phyloP scores from a whole-genome alignment of 2,888 invertebrate species.

The Pharmacophagus antenor region DNA sequence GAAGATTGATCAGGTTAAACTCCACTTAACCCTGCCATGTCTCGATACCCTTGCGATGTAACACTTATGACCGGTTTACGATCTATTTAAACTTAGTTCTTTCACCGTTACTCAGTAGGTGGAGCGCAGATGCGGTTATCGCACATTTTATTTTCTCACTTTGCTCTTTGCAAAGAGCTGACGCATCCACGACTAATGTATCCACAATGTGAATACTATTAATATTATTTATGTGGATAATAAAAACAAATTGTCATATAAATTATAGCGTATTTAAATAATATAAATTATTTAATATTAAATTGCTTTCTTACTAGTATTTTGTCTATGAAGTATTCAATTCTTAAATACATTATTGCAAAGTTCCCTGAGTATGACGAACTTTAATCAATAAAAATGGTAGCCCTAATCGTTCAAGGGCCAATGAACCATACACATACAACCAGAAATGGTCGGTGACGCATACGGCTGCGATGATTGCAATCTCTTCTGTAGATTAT shows the following conservation, averaged over 20 bases:
- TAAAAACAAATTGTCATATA: background rate
- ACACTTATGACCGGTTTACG: slow-evolving; percentile 57
- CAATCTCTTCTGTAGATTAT: slow-evolving; percentile 50
- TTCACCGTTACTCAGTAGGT: slow-evolving; percentile 60
- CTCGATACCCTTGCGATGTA: slow-evolving; percentile 55
- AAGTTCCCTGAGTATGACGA: background rate
- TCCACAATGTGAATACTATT: background rate
- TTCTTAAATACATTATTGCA: background rate
- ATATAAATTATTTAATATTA: too few relatives aligned
- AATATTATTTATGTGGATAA: background rate
- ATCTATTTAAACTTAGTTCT: slow-evolving; percentile 64
- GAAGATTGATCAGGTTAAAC: slow-evolving; percentile 47
- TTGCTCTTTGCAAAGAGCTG: slow-evolving; percentile 71
- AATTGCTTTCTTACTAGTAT: too few relatives aligned
- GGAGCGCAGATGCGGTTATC: slow-evolving; percentile 70
- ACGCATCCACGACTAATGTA: slow-evolving; percentile 47
- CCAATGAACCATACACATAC: slow-evolving; percentile 63
- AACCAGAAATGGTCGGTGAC: slow-evolving; percentile 48
- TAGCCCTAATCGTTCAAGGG: slow-evolving; percentile 49
- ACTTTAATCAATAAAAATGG: slow-evolving; percentile 3
- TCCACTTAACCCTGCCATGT: slow-evolving; percentile 47
- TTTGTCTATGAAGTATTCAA: background rate
- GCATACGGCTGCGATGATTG: slow-evolving; percentile 55
- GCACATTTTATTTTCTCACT: slow-evolving; percentile 68
- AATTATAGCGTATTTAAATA: too few relatives aligned